Conservation (phyloP, 2,888 invertebrate genomes). For the Gibbula magus region DNA sequence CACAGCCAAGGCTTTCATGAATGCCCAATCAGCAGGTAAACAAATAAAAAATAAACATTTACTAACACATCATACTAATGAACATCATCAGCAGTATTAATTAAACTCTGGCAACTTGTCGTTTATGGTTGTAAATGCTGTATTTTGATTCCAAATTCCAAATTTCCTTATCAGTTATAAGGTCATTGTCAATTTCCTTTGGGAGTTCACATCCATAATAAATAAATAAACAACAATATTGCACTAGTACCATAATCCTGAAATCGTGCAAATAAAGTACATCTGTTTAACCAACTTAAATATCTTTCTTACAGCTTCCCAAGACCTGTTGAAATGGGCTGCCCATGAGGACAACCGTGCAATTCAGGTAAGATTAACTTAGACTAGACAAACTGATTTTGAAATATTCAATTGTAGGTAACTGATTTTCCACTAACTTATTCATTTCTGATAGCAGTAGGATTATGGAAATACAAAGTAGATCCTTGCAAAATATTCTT, state of each 20-base stretch:
- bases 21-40: conserved; percentile 75
- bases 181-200: too few relatives aligned
- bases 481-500: too few relatives aligned
- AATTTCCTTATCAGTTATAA: not conserved
- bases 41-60: not conserved
- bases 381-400: too few relatives aligned
- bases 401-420: not conserved
- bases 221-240: too few relatives aligned
- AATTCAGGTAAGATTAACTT: conserved; percentile 67
- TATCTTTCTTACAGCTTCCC: conserved; percentile 66
- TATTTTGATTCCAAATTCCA: not conserved
- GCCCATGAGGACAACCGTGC: conserved; percentile 76
- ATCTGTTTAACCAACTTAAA: too few relatives aligned
- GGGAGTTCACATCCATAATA: too few relatives aligned
- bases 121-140: not conserved
- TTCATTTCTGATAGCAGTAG: too few relatives aligned
- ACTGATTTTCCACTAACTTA: not conserved
- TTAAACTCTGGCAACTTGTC: not conserved
- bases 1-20: conserved; percentile 75
- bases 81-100: not conserved
- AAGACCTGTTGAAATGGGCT: conserved; percentile 77
- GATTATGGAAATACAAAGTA: too few relatives aligned
- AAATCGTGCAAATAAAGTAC: too few relatives aligned
- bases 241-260: too few relatives aligned
- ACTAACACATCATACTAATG: not conserved